These are phyloP conservation scores for Stichopus horrens DNA, from an alignment of 53 echinoderm and acorn worm species.

Conservation along the genomic window DNA sequence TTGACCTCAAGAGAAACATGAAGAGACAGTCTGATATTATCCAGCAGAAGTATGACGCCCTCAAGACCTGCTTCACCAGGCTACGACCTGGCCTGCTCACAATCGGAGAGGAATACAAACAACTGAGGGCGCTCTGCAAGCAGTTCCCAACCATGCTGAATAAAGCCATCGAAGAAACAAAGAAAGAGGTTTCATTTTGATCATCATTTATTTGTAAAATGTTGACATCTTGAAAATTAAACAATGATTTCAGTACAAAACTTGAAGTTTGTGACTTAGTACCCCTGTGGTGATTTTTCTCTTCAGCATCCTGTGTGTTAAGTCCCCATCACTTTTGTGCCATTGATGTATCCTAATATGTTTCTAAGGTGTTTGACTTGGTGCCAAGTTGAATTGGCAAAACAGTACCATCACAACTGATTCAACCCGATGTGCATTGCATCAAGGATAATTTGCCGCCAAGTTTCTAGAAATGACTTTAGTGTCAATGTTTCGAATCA, in stretches of 20 bases:
- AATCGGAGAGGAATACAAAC: conserved; percentile 91
- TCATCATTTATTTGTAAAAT: not conserved
- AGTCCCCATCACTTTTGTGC: too few relatives aligned
- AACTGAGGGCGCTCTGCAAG: conserved; percentile 77
- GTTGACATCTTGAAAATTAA: not conserved
- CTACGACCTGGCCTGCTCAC: conserved; percentile 86
- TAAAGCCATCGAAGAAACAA: conserved; percentile 84
- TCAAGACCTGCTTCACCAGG: conserved; percentile 68
- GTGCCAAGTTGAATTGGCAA: too few relatives aligned
- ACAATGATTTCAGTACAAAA: not conserved
- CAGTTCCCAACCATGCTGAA: conserved; percentile 88
- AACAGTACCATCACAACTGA: too few relatives aligned
- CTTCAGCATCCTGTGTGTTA: too few relatives aligned
- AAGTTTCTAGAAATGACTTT: too few relatives aligned
- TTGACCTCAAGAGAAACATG: conserved; percentile 43
- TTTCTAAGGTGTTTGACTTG: too few relatives aligned
- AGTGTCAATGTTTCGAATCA: too few relatives aligned
- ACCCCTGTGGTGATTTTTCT: too few relatives aligned
- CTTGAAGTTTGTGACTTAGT: too few relatives aligned
- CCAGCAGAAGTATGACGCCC: conserved; percentile 53
- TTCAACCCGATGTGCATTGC: too few relatives aligned
- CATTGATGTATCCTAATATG: too few relatives aligned
- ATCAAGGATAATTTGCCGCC: too few relatives aligned
- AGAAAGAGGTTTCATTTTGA: conserved; percentile 68
- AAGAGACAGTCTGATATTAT: conserved; percentile 48